Evolutionary conservation across 2,888 invertebrate genomes (phyloP), one percentile per base, ranked within the genome.

Genomic region (Serrognathus titanus): DNA sequence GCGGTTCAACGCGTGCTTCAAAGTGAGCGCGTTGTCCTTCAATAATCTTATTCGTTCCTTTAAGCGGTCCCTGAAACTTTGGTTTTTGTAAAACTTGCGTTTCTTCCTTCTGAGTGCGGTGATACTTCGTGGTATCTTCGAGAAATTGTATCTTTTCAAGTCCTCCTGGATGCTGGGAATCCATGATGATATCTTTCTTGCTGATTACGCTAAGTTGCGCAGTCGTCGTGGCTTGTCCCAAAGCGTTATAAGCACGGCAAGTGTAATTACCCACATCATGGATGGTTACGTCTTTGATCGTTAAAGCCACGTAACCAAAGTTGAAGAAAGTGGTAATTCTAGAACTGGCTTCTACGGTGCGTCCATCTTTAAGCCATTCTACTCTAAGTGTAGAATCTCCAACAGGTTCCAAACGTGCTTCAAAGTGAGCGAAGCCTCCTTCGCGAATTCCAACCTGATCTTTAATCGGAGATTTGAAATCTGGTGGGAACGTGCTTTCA

Each of bases 21-120:
- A 97, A 94, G 72, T 97, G 96, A 63, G 95, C 94, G 48, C 92
- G 85, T 80, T 96, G 95, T 1, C 94, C 93, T 80, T 97, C 96
- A 16, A 92, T 86, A 70, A 95, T 93, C 74, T 91, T 93, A 69
- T 90, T 94, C n/a, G 94, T 94, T 48, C 94, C 94, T 76, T 94
- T 94, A 53, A 95, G 79, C 57, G 91, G 92, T 63, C 93, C 93
- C 67, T 94, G 82, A 79, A 95, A 95, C 69, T 90, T 84, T 40
- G 95, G 95, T 67, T 90, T 88, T 72, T 90, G 90, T 2, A 85
- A 90, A 2, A 92, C 82, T 69, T 80, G 84, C 0, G 85, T 85
- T 71, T 89, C 89, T 76, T 92, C 92, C 47, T 85, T 80, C 50
- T 80, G 71, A 61, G 78, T 82, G 63, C 85, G 86, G 47, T 82